Base-by-base conservation (phyloP, 2,888 invertebrate species). In the Drosophila neonasuta region DNA sequence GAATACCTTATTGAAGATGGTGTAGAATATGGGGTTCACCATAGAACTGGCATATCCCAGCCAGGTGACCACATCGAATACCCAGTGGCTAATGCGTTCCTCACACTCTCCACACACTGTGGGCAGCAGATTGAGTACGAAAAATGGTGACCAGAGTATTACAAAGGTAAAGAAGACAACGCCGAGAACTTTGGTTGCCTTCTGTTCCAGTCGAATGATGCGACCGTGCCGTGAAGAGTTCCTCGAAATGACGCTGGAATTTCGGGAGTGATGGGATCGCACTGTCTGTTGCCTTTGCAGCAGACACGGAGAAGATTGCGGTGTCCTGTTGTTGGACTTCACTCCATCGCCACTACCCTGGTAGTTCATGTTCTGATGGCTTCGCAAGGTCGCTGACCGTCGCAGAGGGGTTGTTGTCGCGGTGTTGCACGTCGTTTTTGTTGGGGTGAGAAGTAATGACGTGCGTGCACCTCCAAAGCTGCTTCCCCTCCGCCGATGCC, bases 1-100 rank as follows among this genome's bases (percentile, higher is more conserved):
- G 91, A 98, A 98, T 64, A 97, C 96, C 89, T 97, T 97, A 91
- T 98, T 98, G 91, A 98, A 98, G 86, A 97, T 97, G 24, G 98
- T 98, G 90, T 98, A 98, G 92, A 98, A 97, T 86, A 98, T 96
- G 1, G 98, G 98, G 91, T 98, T 98, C 34, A 98, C 96, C 94
- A 97, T 97, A 11, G 97, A 97, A 88, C 97, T 97, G 58, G 97
- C 96, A 89, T 97, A 98, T 17, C 98, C 98, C 70, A 98, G 92
- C 98, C 98, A 98, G 49, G 97, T 94, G 62, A 96, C 97, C 68
- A 96, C 93, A 89, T 97, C 96, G 86, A 96, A 95, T 46, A 97
- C 95, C 93, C 96, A 95, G 73, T 93, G 93, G 56, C 95, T 93
- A 54, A 96, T 94, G 62, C 94, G 92, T 41, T 93, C 93, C 86